These are phyloP conservation scores for Sphyrna mokarran DNA, from an alignment of 2,113 vertebrate species.

Conservation along the genomic window DNA sequence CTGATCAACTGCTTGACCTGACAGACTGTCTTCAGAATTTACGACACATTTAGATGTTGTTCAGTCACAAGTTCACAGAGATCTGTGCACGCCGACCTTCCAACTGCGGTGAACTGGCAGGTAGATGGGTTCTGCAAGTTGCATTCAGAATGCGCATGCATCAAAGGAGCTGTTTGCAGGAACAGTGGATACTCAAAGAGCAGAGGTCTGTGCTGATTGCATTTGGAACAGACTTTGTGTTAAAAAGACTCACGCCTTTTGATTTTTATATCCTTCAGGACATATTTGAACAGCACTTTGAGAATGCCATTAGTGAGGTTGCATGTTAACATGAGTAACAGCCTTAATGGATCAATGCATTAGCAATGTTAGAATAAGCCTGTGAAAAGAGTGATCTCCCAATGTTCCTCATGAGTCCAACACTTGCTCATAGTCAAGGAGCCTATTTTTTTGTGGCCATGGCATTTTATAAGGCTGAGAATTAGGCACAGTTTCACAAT, in stretches of 20 bases:
- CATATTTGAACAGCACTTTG: neutral
- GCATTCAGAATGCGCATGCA: neutral
- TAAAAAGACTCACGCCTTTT: neutral
- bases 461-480: too few relatives aligned
- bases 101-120: neutral
- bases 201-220: neutral
- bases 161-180: neutral
- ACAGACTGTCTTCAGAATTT: neutral
- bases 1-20: neutral
- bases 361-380: neutral
- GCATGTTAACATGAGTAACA: neutral
- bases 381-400: neutral
- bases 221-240: neutral
- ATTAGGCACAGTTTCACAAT: too few relatives aligned
- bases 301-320: neutral
- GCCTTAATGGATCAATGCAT: neutral
- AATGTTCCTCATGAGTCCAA: neutral
- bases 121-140: neutral
- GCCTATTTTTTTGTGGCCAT: neutral
- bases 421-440: neutral
- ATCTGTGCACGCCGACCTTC: neutral
- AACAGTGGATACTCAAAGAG: neutral
- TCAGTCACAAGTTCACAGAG: neutral
- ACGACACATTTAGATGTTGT: neutral
- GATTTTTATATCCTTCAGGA: neutral